Evolutionary conservation across 2,797 vertebrate genomes (phyloP), one percentile per base, ranked within the genome.

Genomic region (Schizopygopsis malacanthus): DNA sequence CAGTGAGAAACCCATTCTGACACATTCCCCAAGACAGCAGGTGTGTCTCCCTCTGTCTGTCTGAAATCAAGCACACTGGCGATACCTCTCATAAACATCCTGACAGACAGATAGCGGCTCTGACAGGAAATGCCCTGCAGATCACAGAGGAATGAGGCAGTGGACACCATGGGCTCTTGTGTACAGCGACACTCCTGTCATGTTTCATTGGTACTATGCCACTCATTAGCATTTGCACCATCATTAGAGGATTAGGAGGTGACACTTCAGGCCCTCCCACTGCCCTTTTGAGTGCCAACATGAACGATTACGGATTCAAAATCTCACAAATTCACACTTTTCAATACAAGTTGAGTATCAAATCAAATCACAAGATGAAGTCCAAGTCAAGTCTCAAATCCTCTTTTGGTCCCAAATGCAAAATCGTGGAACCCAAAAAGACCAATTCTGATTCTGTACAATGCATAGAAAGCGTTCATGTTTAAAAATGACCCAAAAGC

Each of bases 281-380:
- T 89, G 91, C 88, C 90, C 92, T 93, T 93, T 92, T 92, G 91
- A 91, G 91, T 82, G 91, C 89, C 41, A 67, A 25, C 65, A 80
- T 59, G 88, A 28, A 70, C 2, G 3, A 12, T 20, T 43, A 63
- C 28, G 18, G 22, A 33, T 77, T 69, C 28, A 81, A 33, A 15
- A 80, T 25, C 33, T 83, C 25, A 63, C 12, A 59, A 56, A 37
- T 20, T 54, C 18, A 75, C 4, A 18, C 16, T 28, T 71, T 4
- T 43, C 39, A n/a, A 45, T 63, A 8, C 13, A 33, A 79, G 16
- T 22, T n/a, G n/a, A n/a, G n/a, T n/a, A n/a, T n/a, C n/a, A n/a
- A n/a, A 13, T 41, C 43, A 28, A 10, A 20, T 54, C 18, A 0
- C 15, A 81, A 81, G 25, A 7, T 18, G 10, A 41, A 41, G 41